Base-by-base conservation (phyloP, 2,888 invertebrate genomes). In the Lasioglossum zephyrum region DNA sequence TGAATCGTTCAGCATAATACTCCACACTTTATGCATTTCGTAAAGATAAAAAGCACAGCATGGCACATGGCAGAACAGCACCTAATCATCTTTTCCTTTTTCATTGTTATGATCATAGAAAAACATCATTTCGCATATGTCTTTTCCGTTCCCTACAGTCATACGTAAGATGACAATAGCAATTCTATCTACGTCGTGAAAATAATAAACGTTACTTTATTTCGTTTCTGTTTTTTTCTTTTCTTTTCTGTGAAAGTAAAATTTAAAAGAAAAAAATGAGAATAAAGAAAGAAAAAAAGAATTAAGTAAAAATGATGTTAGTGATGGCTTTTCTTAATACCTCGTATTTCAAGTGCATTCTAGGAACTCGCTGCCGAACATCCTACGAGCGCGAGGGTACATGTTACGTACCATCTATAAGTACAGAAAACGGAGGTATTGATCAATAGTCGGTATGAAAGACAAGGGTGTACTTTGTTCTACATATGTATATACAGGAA, bases 331-430 rank as follows among this genome's bases (percentile, higher is more conserved):
- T 92, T 92, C 94, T 93, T 93, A 94, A 94, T 94, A 94, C 94
- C 94, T 94, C 94, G 93, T 94, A 92, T 94, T 92, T 94, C 94
- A 93, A 94, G 94, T 94, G 94, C 94, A 94, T 94, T 94, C 94
- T 94, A 94, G 94, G 94, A 94, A 94, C 93, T 94, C 94, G 94
- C 93, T 94, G 94, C 93, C 93, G 94, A 93, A 94, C 94, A 93
- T 94, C 94, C 94, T 94, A 94, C 94, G 93, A 94, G 93, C 93
- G 94, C 94, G 93, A 94, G 94, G 94, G 94, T 94, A 94, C 94
- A 94, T 94, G 94, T 93, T 93, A 94, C 94, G 94, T 94, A 94
- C 94, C 94, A 94, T 94, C 94, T 94, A 94, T 94, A 94, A 94
- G 94, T 94, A 94, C 94, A 94, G 94, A 94, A 94, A 94, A 94